Base-by-base conservation (phyloP, 2,113 vertebrate genomes). In the Menura novaehollandiae region DNA sequence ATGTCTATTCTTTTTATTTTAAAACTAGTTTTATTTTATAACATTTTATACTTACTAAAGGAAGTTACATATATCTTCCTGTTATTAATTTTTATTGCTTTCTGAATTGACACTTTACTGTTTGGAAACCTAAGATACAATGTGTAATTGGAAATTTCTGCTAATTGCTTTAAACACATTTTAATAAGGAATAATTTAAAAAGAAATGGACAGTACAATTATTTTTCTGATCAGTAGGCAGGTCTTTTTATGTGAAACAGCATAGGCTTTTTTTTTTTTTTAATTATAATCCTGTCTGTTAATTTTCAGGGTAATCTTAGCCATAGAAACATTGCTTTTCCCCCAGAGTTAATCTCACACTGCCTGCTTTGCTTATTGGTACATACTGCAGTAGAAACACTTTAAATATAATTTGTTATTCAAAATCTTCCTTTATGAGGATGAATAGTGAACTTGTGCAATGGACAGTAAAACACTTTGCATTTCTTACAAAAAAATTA, bases 401-500 rank as follows among this genome's bases (percentile, higher is more conserved):
- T 95, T 94, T 90, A 96, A 72, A 95, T 97, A 95, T 76, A 77
- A 94, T 94, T 92, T 95, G 55, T 92, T 81, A 80, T 82, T 86
- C 79, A 84, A 62, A 93, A 41, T 91, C 71, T 91, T 93, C 97
- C 82, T 96, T 95, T 67, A 37, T 77, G 79, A 97, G 81, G 92
- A 91, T 96, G 91, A 95, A 92, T 91, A 95, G 60, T 93, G 93
- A 97, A 75, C 82, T 91, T 98, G 89, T 97, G 97, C 91, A 97
- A 89, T 85, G 53, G 82, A 59, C 71, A 89, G 77, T 82, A 81
- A 88, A 76, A 91, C 66, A 77, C 95, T 93, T 98, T 98, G 97
- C 97, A 97, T 98, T 98, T 98, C 97, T 95, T 96, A 96, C 83
- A 92, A 79, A 97, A 97, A 93, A 95, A 91, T 66, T 60, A 78